Evolutionary conservation across 2,797 vertebrate species (phyloP), one percentile per base, ranked within the genome.

Genomic region (Geotrypetes seraphini): DNA sequence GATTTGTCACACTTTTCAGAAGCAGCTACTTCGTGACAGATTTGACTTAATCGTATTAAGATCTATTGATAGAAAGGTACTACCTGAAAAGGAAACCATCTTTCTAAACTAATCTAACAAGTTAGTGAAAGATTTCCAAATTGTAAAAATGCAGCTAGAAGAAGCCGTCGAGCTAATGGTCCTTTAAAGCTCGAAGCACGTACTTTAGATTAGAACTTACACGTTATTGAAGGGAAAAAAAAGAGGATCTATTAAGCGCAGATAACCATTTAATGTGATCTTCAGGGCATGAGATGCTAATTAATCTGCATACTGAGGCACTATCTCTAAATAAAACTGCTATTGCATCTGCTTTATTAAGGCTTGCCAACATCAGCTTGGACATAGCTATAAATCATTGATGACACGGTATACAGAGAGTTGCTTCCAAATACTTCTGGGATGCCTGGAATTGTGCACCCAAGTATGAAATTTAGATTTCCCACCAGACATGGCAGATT

Each of bases 351-450:
- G 53, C 45, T 55, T 47, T 34, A 30, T 33, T 16, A 66, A 58
- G 60, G 36, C 43, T 34, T 30, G 44, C 10, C 51, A 8, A 47
- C 43, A 40, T 51, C 32, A 41, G 31, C 35, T 7, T 34, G 37
- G 34, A 43, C 23, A 55, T 49, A 41, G 42, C 54, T 42, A 36
- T 53, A 50, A 47, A 53, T 63, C 60, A 49, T 58, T n/a, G n/a
- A n/a, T n/a, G n/a, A n/a, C n/a, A n/a, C n/a, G n/a, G n/a, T n/a
- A n/a, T n/a, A 57, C 38, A 4, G 55, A 34, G 39, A 15, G 41
- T 23, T 43, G 18, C 22, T 45, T 18, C 47, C 41, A 40, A 28
- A 4, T 35, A 40, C 50, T 49, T 41, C 25, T 19, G 45, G 35
- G 50, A 39, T 36, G 53, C 35, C 12, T 36, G 35, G 40, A 52